Evolutionary conservation across 1,140 invertebrate genomes (phyloP).

Genomic region (Ruditapes philippinarum): DNA sequence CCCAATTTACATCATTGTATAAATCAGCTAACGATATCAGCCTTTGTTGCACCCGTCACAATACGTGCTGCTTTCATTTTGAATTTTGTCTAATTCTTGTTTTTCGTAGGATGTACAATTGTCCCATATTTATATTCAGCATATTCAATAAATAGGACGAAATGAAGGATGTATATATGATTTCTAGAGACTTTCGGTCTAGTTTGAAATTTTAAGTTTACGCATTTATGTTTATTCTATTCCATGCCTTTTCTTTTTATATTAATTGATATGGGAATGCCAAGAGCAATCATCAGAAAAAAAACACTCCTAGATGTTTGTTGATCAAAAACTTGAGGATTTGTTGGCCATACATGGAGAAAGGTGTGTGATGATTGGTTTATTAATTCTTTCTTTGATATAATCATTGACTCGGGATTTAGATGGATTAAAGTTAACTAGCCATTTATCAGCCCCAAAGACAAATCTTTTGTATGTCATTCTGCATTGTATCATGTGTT

Average conservation of each 20-base stretch:
- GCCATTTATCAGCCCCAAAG: background rate
- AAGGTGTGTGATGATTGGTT: background rate
- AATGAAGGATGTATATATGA: slow-evolving; percentile 57
- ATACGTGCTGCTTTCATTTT: slow-evolving; percentile 44
- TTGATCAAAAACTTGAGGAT: background rate
- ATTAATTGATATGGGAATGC: slow-evolving; percentile 37
- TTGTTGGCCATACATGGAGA: background rate
- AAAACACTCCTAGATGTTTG: slow-evolving; percentile 38
- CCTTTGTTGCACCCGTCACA: slow-evolving; percentile 58
- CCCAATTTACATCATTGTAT: slow-evolving; percentile 13
- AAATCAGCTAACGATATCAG: background rate
- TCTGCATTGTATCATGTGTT: background rate
- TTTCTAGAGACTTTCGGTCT: slow-evolving; percentile 26
- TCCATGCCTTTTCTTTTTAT: slow-evolving; percentile 40
- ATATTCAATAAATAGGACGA: slow-evolving; percentile 60
- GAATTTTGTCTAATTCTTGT: slow-evolving; percentile 52
- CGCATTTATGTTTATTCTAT: slow-evolving; percentile 31
- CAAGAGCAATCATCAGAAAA: slow-evolving; percentile 2
- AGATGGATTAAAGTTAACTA: slow-evolving; percentile 41
- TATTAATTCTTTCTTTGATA: background rate
- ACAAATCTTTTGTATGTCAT: background rate
- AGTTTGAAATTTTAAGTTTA: slow-evolving; percentile 30
- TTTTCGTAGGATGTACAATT: slow-evolving; percentile 18
- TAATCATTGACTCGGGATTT: slow-evolving; percentile 29
- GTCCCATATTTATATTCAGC: slow-evolving; percentile 45